These are phyloP conservation scores for Cheilosia vernalis DNA, from an alignment of 2,888 invertebrate genomes.

Conservation along the genomic window DNA sequence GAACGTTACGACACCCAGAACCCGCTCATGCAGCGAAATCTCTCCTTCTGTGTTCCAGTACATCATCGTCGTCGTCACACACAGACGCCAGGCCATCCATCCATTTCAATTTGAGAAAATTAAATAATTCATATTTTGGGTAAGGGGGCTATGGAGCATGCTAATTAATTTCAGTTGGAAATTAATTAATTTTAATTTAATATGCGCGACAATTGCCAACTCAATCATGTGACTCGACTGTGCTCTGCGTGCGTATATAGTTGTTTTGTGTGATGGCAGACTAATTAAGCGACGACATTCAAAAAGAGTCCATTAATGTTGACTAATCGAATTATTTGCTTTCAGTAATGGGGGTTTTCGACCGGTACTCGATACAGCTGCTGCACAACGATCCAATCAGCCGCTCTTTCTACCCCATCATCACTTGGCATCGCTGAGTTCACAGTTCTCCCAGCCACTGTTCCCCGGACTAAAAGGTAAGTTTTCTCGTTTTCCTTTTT, in stretches of 20 bases:
- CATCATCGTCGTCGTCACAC: neutral
- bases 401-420: conserved; percentile 93
- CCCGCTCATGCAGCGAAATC: conserved; percentile 55
- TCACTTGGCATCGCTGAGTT: conserved; percentile 89
- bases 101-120: conserved; percentile 72
- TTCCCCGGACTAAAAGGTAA: conserved; percentile 92
- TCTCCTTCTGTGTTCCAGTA: conserved; percentile 11
- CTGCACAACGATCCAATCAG: conserved; percentile 85
- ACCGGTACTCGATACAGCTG: conserved; percentile 84
- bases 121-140: conserved; percentile 73
- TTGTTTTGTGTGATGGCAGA: conserved; percentile 55
- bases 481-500: conserved; percentile 64
- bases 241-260: conserved; percentile 26
- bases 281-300: conserved; percentile 68
- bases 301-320: conserved; percentile 69
- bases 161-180: conserved; percentile 73
- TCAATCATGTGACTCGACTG: conserved; percentile 65
- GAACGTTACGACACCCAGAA: conserved; percentile 52
- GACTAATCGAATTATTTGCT: conserved; percentile 77
- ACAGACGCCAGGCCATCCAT: conserved; percentile 56
- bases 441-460: conserved; percentile 91
- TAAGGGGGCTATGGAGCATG: conserved; percentile 66
- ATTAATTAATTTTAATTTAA: conserved; percentile 75
- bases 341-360: conserved; percentile 86
- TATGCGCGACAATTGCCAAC: conserved; percentile 74